Evolutionary conservation across 2,888 invertebrate genomes (phyloP).

Genomic region (Pseudanteris insignis): DNA sequence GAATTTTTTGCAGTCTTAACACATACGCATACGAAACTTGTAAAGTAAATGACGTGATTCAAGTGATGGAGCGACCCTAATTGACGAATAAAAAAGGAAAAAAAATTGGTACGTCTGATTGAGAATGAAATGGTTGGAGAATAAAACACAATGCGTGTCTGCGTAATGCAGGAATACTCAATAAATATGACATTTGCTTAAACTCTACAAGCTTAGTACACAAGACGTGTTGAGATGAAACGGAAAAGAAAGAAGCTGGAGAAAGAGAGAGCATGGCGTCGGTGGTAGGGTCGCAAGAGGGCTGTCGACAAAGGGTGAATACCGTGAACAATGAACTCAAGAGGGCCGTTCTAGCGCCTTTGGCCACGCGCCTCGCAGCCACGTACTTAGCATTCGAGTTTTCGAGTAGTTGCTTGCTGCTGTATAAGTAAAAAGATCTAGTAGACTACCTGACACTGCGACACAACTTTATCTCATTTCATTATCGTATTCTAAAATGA

Average conservation of each 20-base stretch:
- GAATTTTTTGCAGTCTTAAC: too few species aligned
- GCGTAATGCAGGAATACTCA: conserved; percentile 54
- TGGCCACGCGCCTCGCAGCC: conserved; percentile 62
- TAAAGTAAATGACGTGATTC: too few species aligned
- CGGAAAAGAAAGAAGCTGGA: conserved; percentile 42
- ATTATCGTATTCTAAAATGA: conserved; percentile 40
- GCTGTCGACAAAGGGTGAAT: conserved; percentile 50
- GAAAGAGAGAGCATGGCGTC: conserved; percentile 37
- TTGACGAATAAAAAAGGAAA: too few species aligned
- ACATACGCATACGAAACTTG: too few species aligned
- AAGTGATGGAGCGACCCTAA: neutral
- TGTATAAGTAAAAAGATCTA: conserved; percentile 44
- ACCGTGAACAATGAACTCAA: conserved; percentile 63
- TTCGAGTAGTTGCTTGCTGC: conserved; percentile 59
- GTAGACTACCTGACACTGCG: conserved; percentile 45
- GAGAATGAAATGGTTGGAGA: too few species aligned
- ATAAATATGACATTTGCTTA: conserved; percentile 63
- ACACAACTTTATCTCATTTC: conserved; percentile 45
- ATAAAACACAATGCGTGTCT: conserved; percentile 34
- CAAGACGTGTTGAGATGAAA: conserved; percentile 54
- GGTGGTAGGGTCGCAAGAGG: conserved; percentile 48
- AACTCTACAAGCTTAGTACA: conserved; percentile 56
- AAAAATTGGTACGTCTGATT: too few species aligned
- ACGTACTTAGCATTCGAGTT: conserved; percentile 62
- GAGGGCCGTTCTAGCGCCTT: conserved; percentile 64